These are phyloP conservation scores for Xyliphius kryptos DNA, from an alignment of 2,113 vertebrate genomes.

Conservation along the genomic window DNA sequence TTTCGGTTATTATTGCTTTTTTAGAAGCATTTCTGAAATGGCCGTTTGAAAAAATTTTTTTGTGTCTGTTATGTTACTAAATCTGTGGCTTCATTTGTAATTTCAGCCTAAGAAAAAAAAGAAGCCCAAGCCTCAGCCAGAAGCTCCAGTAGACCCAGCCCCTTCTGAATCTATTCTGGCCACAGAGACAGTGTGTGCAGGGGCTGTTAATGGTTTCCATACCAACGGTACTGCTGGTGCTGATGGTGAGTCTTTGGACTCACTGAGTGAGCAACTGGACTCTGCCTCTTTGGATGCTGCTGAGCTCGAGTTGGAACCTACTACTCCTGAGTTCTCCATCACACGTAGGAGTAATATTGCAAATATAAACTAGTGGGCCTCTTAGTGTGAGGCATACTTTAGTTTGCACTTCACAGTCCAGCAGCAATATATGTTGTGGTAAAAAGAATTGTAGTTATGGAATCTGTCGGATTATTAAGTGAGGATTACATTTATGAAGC, in stretches of 20 bases:
- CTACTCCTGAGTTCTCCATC: constrained; percentile 50
- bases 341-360: too few species aligned
- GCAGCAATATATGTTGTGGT: too few species aligned
- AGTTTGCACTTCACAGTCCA: too few species aligned
- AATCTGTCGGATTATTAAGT: too few species aligned
- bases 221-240: constrained; percentile 75
- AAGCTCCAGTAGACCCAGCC: constrained; percentile 53
- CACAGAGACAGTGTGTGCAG: constrained; percentile 54
- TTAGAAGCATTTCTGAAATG: too few species aligned
- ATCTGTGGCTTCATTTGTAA: neutral
- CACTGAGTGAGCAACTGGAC: constrained; percentile 87
- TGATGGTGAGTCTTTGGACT: constrained; percentile 83
- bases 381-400: too few species aligned
- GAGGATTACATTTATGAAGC: too few species aligned
- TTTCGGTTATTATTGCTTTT: too few species aligned
- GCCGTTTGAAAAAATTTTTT: neutral
- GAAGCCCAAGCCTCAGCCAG: constrained; percentile 81
- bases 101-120: constrained; percentile 86
- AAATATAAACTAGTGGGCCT: too few species aligned
- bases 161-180: constrained; percentile 43
- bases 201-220: constrained; percentile 80
- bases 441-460: too few species aligned
- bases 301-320: constrained; percentile 74
- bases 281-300: constrained; percentile 77
- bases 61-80: neutral